These are phyloP conservation scores for Pungitius pungitius DNA, from an alignment of 2,113 vertebrate genomes.

Conservation along the genomic window DNA sequence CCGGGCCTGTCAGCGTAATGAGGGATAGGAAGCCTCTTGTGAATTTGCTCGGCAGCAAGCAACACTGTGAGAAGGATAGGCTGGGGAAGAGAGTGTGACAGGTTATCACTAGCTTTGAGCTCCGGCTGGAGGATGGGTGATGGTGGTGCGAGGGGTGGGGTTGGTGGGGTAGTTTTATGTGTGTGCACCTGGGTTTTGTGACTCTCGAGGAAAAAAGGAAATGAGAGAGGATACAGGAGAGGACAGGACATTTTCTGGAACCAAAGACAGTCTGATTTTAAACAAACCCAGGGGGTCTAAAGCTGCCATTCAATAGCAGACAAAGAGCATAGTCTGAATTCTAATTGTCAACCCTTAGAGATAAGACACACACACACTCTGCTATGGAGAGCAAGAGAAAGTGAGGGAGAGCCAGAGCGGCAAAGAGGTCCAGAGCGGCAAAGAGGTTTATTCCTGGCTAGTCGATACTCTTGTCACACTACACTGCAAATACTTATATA, in stretches of 20 bases:
- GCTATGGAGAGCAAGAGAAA: neutral
- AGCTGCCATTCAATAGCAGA: constrained; percentile 56
- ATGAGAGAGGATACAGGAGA: neutral
- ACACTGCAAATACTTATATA: neutral
- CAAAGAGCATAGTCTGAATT: constrained; percentile 56
- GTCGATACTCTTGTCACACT: neutral
- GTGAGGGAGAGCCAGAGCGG: neutral
- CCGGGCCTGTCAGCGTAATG: constrained; percentile 71
- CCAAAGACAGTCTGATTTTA: constrained; percentile 35
- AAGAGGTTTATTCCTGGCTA: constrained; percentile 5
- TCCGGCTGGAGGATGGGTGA: neutral
- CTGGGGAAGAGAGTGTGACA: neutral
- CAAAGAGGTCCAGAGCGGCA: neutral
- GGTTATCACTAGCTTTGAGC: constrained; percentile 24
- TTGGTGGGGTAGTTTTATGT: constrained; percentile 1
- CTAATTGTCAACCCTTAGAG: constrained; percentile 62
- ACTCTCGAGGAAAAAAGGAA: constrained; percentile 15
- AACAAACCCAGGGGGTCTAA: constrained; percentile 47
- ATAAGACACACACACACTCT: constrained; percentile 29
- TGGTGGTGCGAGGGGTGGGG: no score
- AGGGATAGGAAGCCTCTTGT: constrained; percentile 63
- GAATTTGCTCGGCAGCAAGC: constrained; percentile 40
- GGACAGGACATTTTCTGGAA: constrained; percentile 27
- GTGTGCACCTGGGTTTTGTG: constrained; percentile 33
- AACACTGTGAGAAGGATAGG: neutral